Percentiles rank a stretch among this genome's conserved stretches.
Evolutionary conservation across 2,797 vertebrate species (phyloP).

Genomic region (Poeciliopsis gracilis): DNA sequence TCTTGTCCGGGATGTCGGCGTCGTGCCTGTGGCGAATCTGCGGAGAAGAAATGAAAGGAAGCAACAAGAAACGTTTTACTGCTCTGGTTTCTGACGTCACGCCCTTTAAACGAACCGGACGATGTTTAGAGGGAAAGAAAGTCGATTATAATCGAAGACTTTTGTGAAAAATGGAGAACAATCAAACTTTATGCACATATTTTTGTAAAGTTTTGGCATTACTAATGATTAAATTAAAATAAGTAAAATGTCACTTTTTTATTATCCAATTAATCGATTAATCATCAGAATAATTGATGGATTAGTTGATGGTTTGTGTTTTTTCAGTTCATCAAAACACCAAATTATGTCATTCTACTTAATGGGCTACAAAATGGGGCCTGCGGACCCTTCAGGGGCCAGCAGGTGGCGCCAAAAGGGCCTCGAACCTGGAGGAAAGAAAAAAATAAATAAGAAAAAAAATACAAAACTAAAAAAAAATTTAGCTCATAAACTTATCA

Average conservation of each 20-base stretch:
- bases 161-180: not conserved
- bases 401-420: not conserved
- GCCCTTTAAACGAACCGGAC: not conserved
- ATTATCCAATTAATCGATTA: no score
- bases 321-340: not conserved
- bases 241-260: no score
- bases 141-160: not conserved
- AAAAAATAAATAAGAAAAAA: not conserved
- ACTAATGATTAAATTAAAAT: no score
- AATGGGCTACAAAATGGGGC: not conserved
- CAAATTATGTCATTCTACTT: not conserved
- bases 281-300: no score
- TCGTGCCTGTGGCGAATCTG: constrained; percentile 4
- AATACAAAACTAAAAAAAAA: not conserved
- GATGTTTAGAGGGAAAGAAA: not conserved
- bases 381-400: not conserved
- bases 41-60: not conserved
- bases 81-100: not conserved
- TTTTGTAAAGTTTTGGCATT: no score
- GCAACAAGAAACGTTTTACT: not conserved
- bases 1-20: constrained; percentile 22
- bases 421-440: not conserved
- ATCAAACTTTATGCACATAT: not conserved
- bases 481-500: not conserved
- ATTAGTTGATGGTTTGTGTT: not conserved